These are phyloP conservation scores for Rattus norvegicus DNA, from an alignment of 2,113 vertebrate species.

Conservation along the genomic window GRCr8 NC_086024.1:71620001-71620500, in stretches of 20 bases:
- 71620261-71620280: not conserved
- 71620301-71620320: not conserved
- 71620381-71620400: not conserved
- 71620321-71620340: too few relatives aligned
- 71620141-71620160: not conserved
- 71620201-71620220: not conserved
- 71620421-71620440: not conserved
- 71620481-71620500: not conserved
- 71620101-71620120: not conserved
- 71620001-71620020: not conserved
- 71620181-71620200: not conserved
- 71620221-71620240: not conserved
- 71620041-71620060: not conserved
- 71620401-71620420: not conserved
- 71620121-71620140: not conserved
- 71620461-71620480: not conserved
- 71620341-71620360: not conserved
- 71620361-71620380: not conserved
- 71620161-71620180: not conserved
- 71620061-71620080: not conserved
- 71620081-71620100: not conserved
- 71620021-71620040: not conserved
- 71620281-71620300: not conserved
- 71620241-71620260: not conserved
- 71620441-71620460: not conserved